Percentiles rank a stretch among this genome's conserved stretches.
These are phyloP conservation scores for Plutomurus gul DNA, from an alignment of 1,140 invertebrate genomes.

Conservation along the genomic window DNA sequence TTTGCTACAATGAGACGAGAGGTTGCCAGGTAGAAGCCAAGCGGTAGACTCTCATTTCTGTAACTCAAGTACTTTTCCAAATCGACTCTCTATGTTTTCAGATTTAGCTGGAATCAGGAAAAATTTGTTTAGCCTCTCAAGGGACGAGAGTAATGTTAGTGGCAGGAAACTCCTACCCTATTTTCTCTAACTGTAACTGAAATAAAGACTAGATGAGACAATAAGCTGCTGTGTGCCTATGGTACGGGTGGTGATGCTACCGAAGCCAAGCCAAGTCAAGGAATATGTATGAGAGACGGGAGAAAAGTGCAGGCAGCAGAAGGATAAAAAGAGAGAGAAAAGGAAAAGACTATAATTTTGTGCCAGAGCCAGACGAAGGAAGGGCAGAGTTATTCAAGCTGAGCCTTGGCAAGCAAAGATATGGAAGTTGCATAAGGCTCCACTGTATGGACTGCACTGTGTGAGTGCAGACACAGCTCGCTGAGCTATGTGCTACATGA, in stretches of 20 bases:
- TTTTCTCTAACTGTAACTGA: slow-evolving; percentile 14
- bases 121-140: slow-evolving; percentile 31
- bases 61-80: slow-evolving; percentile 17
- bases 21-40: neutral
- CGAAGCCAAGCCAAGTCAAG: no score
- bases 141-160: slow-evolving; percentile 8
- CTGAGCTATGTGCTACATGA: no score
- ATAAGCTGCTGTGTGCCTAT: no score
- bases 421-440: no score
- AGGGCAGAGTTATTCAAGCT: neutral
- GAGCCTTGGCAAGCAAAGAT: neutral
- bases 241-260: no score
- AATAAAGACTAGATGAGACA: neutral
- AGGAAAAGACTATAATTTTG: neutral
- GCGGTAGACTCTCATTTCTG: slow-evolving; percentile 13
- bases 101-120: slow-evolving; percentile 25
- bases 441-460: no score
- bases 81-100: slow-evolving; percentile 19
- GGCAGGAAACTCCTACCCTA: neutral
- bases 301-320: no score
- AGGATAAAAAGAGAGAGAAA: neutral
- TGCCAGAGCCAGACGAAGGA: neutral
- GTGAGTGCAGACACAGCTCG: no score
- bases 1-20: no score
- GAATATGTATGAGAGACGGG: no score